These are phyloP conservation scores for Tetranychus truncatus DNA, from an alignment of 2,888 invertebrate species.

Conservation along the genomic window DNA sequence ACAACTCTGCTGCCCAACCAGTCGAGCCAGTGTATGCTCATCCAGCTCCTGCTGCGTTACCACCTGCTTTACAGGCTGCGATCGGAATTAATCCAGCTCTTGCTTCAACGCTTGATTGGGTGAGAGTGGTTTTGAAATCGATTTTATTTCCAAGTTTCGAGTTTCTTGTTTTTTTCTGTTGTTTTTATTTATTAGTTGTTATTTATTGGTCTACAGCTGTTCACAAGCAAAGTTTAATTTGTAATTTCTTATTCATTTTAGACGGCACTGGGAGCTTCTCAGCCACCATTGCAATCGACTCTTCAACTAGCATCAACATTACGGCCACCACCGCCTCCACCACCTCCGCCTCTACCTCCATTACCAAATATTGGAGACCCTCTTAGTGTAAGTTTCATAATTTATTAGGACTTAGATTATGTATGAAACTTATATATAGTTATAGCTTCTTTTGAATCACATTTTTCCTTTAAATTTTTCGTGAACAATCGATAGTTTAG, in stretches of 20 bases:
- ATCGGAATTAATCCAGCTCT: slow-evolving; percentile 4
- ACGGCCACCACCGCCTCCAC: background rate
- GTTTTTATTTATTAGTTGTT: background rate
- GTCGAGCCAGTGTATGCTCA: background rate
- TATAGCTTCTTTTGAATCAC: background rate
- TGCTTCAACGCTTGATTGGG: background rate
- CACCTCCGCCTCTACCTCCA: slow-evolving; percentile 2
- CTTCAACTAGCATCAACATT: background rate
- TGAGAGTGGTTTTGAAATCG: background rate
- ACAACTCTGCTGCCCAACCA: background rate
- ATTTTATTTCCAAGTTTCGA: too few relatives aligned
- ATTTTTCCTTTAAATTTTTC: too few relatives aligned
- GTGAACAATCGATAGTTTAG: too few relatives aligned
- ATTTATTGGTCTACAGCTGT: background rate
- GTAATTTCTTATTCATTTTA: background rate
- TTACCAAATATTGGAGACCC: background rate
- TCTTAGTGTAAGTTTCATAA: background rate
- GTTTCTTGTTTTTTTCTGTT: background rate
- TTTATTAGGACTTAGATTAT: background rate
- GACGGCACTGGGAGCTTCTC: background rate
- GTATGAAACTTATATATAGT: background rate
- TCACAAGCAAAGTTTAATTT: background rate
- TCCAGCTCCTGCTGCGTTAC: background rate
- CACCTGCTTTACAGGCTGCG: background rate
- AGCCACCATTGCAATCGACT: background rate